Evolutionary conservation across 2,888 invertebrate genomes (phyloP).

Genomic region (Entomobrya proxima): DNA sequence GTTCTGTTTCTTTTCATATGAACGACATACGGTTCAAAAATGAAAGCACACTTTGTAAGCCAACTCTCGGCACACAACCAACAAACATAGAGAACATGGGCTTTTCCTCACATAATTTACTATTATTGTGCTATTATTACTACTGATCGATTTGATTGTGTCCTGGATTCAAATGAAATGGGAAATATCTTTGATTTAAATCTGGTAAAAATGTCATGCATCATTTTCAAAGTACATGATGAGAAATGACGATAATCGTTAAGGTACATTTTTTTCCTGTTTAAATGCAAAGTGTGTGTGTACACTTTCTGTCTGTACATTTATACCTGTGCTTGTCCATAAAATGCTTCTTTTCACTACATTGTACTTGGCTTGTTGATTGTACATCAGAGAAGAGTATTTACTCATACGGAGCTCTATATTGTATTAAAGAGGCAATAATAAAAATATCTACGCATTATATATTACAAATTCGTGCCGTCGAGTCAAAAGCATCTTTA

Average conservation of each 20-base stretch:
- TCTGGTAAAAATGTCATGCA: conserved; percentile 57
- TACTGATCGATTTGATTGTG: conserved; percentile 38
- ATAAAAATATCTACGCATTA: conserved; percentile 34
- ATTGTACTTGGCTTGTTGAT: neutral
- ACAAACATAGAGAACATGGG: neutral
- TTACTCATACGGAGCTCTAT: neutral
- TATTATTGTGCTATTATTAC: conserved; percentile 32
- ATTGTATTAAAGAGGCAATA: conserved; percentile 7
- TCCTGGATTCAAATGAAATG: conserved; percentile 48
- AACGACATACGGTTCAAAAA: too few relatives aligned
- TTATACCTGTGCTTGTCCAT: conserved; percentile 4
- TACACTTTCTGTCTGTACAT: neutral
- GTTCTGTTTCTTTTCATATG: too few relatives aligned
- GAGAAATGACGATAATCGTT: conserved; percentile 24
- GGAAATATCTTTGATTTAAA: conserved; percentile 55
- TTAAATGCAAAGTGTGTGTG: conserved; percentile 1
- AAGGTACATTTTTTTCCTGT: conserved; percentile 26
- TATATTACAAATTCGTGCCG: conserved; percentile 61
- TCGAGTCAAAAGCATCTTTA: conserved; percentile 54
- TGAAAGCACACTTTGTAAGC: too few relatives aligned
- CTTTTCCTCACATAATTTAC: neutral
- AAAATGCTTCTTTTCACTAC: neutral
- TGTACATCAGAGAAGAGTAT: neutral
- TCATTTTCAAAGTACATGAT: conserved; percentile 34
- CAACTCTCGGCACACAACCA: neutral